Evolutionary conservation across 1,140 invertebrate genomes (phyloP).

Genomic region (Geopemphigus sp.): DNA sequence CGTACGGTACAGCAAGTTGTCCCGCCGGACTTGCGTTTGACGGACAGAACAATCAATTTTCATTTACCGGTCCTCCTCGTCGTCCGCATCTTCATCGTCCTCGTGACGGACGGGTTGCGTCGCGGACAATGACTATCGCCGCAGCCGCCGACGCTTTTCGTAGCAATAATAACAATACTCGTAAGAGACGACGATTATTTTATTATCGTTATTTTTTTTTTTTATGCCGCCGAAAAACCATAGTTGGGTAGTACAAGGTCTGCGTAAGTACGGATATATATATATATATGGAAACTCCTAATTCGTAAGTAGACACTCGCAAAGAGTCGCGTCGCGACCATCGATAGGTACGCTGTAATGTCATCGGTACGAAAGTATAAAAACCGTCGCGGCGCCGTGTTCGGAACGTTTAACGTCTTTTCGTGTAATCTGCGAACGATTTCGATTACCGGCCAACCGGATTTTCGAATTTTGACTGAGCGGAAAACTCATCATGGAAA

Average conservation of each 20-base stretch:
- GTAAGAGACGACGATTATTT: not conserved
- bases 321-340: too few species aligned
- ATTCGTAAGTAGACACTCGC: not conserved
- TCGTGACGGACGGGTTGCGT: not conserved
- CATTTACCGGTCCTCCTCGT: slow-evolving; percentile 14
- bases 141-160: not conserved
- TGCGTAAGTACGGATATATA: not conserved
- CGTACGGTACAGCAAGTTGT: not conserved
- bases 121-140: not conserved
- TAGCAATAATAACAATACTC: not conserved
- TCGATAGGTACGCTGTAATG: too few species aligned
- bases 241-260: not conserved
- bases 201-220: too few species aligned
- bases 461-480: too few species aligned
- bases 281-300: not conserved
- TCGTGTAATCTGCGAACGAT: too few species aligned
- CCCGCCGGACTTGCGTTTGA: slow-evolving; percentile 2
- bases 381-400: too few species aligned
- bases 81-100: too few species aligned
- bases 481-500: too few species aligned
- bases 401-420: too few species aligned
- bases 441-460: too few species aligned
- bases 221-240: not conserved
- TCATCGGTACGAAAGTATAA: too few species aligned
- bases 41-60: slow-evolving; percentile 34